These are phyloP conservation scores for Hippopotamyrus pictus DNA, from an alignment of 2,797 vertebrate species.

Conservation along the genomic window DNA sequence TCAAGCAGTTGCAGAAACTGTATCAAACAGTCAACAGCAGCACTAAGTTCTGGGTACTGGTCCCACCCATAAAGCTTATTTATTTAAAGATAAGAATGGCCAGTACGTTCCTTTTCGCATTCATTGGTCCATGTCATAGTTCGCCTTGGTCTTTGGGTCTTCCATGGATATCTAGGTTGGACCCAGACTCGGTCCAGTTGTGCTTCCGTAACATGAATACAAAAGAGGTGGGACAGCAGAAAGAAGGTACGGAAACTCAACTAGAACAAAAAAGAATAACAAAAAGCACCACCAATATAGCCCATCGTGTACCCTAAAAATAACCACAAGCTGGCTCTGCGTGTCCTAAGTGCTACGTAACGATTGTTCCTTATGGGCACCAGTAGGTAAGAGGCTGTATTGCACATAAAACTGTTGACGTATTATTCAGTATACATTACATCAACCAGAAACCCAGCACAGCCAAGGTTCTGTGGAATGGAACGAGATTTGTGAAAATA, in stretches of 20 bases:
- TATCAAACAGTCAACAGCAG: background rate
- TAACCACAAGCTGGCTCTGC: background rate
- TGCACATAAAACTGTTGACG: background rate
- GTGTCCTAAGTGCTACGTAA: background rate
- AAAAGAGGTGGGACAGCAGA: background rate
- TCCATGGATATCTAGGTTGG: background rate
- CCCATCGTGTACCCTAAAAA: background rate
- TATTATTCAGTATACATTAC: background rate
- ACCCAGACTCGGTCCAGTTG: background rate
- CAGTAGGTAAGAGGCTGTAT: background rate
- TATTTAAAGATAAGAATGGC: background rate
- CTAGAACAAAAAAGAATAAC: background rate
- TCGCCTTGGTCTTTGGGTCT: background rate
- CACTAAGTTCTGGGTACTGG: background rate
- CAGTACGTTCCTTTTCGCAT: background rate
- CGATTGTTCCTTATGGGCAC: constrained; percentile 1
- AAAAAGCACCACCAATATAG: background rate
- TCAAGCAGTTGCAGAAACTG: background rate
- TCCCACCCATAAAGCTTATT: background rate
- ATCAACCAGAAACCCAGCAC: background rate
- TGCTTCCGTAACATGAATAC: background rate
- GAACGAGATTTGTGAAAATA: background rate
- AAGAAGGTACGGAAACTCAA: background rate
- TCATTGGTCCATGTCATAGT: background rate
- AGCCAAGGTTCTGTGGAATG: background rate